These are phyloP conservation scores for Tachina grossa DNA, from an alignment of 2,888 invertebrate species.

Conservation along the genomic window DNA sequence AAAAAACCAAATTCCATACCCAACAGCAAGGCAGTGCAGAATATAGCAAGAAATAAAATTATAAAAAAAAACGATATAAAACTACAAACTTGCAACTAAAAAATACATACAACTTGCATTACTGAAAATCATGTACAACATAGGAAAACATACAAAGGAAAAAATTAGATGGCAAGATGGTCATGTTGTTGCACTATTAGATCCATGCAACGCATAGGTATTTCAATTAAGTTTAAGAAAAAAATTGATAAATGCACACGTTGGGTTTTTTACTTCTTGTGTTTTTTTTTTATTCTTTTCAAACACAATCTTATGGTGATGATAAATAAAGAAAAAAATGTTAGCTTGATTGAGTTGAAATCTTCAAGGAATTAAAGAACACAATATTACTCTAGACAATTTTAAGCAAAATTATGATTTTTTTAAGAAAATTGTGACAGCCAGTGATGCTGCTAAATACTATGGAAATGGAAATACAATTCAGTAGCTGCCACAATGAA, in stretches of 20 bases:
- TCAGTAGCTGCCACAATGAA: constrained; percentile 43
- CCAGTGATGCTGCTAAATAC: constrained; percentile 25
- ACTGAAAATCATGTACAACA: constrained; percentile 62
- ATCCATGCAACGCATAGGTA: constrained; percentile 68
- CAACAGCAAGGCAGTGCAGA: constrained; percentile 31
- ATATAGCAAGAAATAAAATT: not conserved
- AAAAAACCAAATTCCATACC: not conserved
- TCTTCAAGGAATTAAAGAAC: constrained; percentile 41
- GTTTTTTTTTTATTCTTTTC: not conserved
- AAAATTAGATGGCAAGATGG: constrained; percentile 20
- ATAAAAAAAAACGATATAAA: constrained; percentile 15
- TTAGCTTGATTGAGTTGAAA: constrained; percentile 65
- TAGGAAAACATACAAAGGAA: constrained; percentile 22
- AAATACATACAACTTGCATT: constrained; percentile 64
- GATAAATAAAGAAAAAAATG: not conserved
- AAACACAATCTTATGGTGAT: not conserved
- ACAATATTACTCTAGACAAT: constrained; percentile 23
- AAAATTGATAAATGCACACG: constrained; percentile 57
- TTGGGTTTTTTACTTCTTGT: constrained; percentile 11
- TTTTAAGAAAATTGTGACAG: constrained; percentile 54
- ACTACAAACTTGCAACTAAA: constrained; percentile 44
- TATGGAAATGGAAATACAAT: not conserved
- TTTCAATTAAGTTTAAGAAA: constrained; percentile 68
- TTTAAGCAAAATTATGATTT: constrained; percentile 64
- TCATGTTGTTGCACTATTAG: constrained; percentile 58